Percentiles rank a stretch among this genome's conserved stretches.
Conservation (phyloP, 2,888 invertebrate species). For the Ariolimax columbianus region DNA sequence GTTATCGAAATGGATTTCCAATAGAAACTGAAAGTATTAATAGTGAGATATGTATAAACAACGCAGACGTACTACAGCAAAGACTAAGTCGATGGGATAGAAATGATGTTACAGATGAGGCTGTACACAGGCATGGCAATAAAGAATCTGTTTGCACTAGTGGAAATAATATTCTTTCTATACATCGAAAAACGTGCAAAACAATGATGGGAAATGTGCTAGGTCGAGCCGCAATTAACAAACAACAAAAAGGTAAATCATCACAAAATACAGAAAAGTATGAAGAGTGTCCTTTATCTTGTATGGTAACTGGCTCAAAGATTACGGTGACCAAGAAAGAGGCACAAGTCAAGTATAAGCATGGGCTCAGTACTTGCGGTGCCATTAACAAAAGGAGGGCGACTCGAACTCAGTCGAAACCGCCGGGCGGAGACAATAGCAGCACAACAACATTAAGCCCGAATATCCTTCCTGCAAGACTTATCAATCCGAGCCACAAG, state of each 20-base stretch:
- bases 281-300: background rate
- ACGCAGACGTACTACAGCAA: background rate
- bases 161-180: background rate
- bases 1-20: background rate
- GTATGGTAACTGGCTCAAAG: constrained; percentile 19
- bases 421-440: background rate
- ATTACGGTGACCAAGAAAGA: background rate
- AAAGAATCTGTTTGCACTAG: background rate
- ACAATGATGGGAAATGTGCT: constrained; percentile 17
- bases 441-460: background rate
- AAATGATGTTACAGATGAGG: background rate
- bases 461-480: background rate
- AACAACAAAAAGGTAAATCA: background rate
- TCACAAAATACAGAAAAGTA: background rate
- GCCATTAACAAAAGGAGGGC: background rate
- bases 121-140: no score
- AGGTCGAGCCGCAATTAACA: background rate
- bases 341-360: background rate
- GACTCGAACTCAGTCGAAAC: background rate
- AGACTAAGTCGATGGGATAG: background rate
- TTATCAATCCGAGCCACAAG: background rate
- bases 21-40: background rate
- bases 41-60: background rate
- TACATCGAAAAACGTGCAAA: background rate
- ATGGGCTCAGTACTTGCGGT: background rate